Evolutionary conservation across 2,113 vertebrate genomes (phyloP).

Genomic region (Gallinago undulata): DNA sequence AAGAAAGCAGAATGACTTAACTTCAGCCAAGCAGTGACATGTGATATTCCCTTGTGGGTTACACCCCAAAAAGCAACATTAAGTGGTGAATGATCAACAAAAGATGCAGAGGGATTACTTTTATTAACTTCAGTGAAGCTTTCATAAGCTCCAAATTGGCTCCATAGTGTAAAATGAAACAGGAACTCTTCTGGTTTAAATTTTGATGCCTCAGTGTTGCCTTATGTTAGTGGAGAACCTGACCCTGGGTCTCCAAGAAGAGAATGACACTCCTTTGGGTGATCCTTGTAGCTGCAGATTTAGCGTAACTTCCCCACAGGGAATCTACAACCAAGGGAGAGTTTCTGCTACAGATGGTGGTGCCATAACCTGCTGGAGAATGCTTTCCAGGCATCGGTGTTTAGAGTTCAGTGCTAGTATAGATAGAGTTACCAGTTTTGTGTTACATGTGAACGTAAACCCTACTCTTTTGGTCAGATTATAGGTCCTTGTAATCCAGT

Average conservation of each 20-base stretch:
- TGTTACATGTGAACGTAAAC: not conserved
- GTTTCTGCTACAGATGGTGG: not conserved
- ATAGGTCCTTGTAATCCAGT: not conserved
- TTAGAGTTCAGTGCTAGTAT: not conserved
- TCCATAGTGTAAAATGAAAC: not conserved
- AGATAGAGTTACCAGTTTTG: not conserved
- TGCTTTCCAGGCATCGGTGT: rapidly evolving
- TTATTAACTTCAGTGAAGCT: not conserved
- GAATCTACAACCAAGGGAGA: not conserved
- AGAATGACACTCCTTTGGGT: not conserved
- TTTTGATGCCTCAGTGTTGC: not conserved
- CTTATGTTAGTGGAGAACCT: not conserved
- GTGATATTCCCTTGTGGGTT: not conserved
- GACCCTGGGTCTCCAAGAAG: not conserved
- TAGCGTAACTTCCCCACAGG: not conserved
- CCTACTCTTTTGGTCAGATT: not conserved
- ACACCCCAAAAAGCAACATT: not conserved
- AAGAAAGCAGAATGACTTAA: not conserved
- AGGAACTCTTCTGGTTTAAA: not conserved
- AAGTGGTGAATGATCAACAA: not conserved
- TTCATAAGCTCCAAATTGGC: not conserved
- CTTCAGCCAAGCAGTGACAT: not conserved
- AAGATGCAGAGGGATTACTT: not conserved
- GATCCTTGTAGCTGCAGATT: not conserved
- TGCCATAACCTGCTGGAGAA: not conserved